phyloP scores from a whole-genome alignment of 2,113 vertebrate species.

The Argyrosomus japonicus region DNA sequence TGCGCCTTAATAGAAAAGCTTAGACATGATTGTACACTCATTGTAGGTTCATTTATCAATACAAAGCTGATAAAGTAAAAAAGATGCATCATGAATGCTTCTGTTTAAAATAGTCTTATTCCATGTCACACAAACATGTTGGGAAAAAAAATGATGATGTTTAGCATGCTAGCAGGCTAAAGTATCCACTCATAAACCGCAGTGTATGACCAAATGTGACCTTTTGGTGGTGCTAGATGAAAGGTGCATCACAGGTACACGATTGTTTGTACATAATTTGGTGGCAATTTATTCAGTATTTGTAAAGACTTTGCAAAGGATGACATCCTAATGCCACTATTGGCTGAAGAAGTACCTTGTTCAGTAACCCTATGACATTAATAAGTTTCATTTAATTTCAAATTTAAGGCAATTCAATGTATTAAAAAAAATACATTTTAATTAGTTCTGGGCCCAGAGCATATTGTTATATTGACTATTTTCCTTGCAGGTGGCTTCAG shows the following conservation, averaged over 20 bases:
- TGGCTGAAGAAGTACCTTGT: too few relatives aligned
- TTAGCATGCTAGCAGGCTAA: neutral
- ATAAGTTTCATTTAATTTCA: too few relatives aligned
- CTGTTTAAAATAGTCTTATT: too few relatives aligned
- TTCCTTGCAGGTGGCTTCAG: slow-evolving; percentile 40
- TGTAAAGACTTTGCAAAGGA: neutral
- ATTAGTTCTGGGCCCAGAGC: neutral
- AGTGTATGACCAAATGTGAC: neutral
- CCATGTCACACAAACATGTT: too few relatives aligned
- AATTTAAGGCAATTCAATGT: neutral
- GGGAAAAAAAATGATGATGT: neutral
- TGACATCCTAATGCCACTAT: too few relatives aligned
- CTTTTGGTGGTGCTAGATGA: neutral
- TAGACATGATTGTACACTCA: too few relatives aligned
- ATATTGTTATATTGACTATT: neutral
- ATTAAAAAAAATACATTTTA: neutral
- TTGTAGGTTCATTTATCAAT: too few relatives aligned
- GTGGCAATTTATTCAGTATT: neutral
- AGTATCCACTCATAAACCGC: neutral
- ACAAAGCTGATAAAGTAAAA: neutral
- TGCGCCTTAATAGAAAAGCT: neutral
- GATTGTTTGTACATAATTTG: too few relatives aligned
- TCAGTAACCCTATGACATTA: too few relatives aligned
- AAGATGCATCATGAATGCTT: neutral
- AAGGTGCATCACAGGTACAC: too few relatives aligned